Base-by-base conservation (phyloP, 64 coral and sea anemone species). In the Montipora cactus region DNA sequence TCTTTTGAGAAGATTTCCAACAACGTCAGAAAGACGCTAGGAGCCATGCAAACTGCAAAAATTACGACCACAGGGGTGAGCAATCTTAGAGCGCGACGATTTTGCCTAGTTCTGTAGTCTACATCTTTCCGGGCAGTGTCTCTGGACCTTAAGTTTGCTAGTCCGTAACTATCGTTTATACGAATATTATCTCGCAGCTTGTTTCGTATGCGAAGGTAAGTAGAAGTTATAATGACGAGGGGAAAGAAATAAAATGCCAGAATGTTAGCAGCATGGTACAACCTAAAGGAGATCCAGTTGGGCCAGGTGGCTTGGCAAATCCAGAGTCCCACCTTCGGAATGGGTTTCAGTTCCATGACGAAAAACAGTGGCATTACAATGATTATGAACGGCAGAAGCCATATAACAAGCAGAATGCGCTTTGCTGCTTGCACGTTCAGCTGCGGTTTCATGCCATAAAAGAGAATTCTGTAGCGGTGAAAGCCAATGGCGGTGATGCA, bases 391-490 rank as follows among this genome's bases (percentile, higher is more conserved):
- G 91, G 83, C 1, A 76, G 66, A 25, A 89, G 23, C 95, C 95
- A 96, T 19, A 96, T 92, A 37, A 96, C n/a, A n/a, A 96, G 77
- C 16, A 96, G 16, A 9, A 96, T 75, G 15, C 83, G 79, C 19
- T 93, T 92, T 4, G 87, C 95, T 52, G 66, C 78, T 74, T 87
- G 79, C 3, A 79, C 8, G 8, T 44, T 89, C 83, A 96, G 84
- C 77, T 96, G 95, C 19, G 78, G 90, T 37, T 90, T 93, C 46
- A 87, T 93, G 46, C 91, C 90, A 74, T 87, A 80, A 5, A 96
- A 91, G 7, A 96, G 80, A 91, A 96, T 96, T 78, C 90, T 89
- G 69, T 96, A 96, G 8, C 95, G 95, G 20, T 96, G 91, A 81
- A 89, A 88, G 0, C 87, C 90, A 61, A 96, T 96, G 53, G 95